Conservation (phyloP, 1,140 invertebrate genomes). For the Aphaenogaster floridana region DNA sequence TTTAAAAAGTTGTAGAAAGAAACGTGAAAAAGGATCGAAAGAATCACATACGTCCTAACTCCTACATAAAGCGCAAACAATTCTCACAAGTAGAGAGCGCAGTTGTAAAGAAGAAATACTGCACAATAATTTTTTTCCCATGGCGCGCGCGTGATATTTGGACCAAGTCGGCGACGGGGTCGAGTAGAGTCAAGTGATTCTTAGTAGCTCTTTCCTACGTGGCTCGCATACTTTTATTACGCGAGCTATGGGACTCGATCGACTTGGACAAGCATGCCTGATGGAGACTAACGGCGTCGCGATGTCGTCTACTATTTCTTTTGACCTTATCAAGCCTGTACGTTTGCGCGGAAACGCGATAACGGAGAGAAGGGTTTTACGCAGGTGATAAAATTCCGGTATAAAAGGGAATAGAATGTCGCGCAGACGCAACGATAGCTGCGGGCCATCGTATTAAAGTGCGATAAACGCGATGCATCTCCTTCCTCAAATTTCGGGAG, state of each 20-base stretch:
- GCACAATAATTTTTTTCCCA: constrained; percentile 29
- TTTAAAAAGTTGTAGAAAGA: neutral
- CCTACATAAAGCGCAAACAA: neutral
- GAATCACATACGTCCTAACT: neutral
- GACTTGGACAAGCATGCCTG: constrained; percentile 19
- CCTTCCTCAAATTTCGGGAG: constrained; percentile 26
- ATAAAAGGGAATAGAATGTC: constrained; percentile 68
- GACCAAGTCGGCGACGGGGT: constrained; percentile 45
- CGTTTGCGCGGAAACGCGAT: constrained; percentile 63
- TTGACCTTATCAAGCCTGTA: constrained; percentile 61
- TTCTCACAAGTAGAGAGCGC: constrained; percentile 20
- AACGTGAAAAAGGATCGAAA: neutral
- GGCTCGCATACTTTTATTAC: constrained; percentile 58
- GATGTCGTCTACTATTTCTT: constrained; percentile 27
- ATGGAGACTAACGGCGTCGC: constrained; percentile 35
- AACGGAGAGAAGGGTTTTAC: constrained; percentile 13
- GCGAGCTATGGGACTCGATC: constrained; percentile 54
- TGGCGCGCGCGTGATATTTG: constrained; percentile 34
- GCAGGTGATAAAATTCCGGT: constrained; percentile 63
- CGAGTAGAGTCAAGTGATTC: constrained; percentile 59
- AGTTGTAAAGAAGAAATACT: constrained; percentile 32
- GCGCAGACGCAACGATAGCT: constrained; percentile 26
- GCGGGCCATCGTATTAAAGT: constrained; percentile 15
- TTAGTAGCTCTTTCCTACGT: constrained; percentile 39
- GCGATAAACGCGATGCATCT: constrained; percentile 42